Evolutionary conservation across 2,888 invertebrate genomes (phyloP), one percentile per base, ranked within the genome.

Genomic region (Theristus sp.): DNA sequence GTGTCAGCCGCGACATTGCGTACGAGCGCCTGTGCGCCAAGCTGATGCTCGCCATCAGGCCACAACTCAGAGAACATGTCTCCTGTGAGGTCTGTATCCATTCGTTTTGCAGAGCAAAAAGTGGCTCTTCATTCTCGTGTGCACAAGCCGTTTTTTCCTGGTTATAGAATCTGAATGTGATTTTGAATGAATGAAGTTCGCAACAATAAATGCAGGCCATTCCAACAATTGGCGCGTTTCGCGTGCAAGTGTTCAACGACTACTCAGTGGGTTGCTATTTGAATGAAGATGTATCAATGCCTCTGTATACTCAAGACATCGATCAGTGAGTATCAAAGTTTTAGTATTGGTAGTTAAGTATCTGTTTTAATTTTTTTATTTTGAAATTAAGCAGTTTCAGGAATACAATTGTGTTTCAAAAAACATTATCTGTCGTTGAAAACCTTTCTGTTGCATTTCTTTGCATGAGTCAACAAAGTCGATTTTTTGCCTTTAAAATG

Each of bases 261-360:
- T 61, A 54, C 29, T 20, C 46, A 26, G 10, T 10, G 1, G n/a
- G 38, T n/a, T 2, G 2, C n/a, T 54, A 54, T 28, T 6, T 62
- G 22, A 26, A 47, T 17, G 25, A n/a, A 31, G 53, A 57, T 25
- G 62, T 62, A 1, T 22, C 56, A 1, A 47, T 62, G 60, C 62
- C 62, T 1, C 55, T 62, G 20, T 62, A 62, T 54, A 62, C 62
- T 13, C 49, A 62, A 52, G 25, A 3, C 17, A 57, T 62, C 2
- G 62, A 62, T 2, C 24, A 46, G 62, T 28, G 3, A 27, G 49
- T 49, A 38, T 6, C 17, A 17, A 38, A n/a, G n/a, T n/a, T n/a
- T n/a, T n/a, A n/a, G n/a, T n/a, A 13, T 38, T 38, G 38, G 17
- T 38, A 17, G 17, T 38, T 6, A 38, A 38, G 38, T 38, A 38